phyloP scores from a whole-genome alignment of 2,113 vertebrate species.

The Scomber scombrus region DNA sequence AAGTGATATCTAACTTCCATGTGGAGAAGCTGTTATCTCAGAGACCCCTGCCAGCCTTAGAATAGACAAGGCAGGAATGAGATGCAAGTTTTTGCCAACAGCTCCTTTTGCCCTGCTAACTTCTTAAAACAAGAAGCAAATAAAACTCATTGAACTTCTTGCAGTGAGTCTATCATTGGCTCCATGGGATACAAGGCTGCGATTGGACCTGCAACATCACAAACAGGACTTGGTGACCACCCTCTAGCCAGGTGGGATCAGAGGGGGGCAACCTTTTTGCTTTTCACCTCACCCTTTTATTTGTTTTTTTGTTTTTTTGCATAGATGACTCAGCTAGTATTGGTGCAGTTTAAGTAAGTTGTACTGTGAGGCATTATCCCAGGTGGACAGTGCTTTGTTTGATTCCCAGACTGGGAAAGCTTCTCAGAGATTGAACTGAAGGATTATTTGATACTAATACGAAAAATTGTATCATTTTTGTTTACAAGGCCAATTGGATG shows the following conservation, averaged over 20 bases:
- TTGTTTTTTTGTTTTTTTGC: no score
- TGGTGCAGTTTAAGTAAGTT: not conserved
- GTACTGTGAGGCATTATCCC: not conserved
- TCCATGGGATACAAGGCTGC: not conserved
- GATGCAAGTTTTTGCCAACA: constrained; percentile 13
- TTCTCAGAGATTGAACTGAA: not conserved
- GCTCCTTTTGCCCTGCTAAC: not conserved
- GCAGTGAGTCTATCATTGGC: not conserved
- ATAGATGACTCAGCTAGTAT: constrained; percentile 6
- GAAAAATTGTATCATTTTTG: not conserved
- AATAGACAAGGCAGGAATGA: not conserved
- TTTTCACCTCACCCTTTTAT: not conserved
- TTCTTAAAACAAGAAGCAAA: not conserved
- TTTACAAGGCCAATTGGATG: no score
- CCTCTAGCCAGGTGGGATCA: no score
- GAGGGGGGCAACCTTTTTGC: no score
- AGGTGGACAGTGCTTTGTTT: not conserved
- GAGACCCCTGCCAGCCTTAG: not conserved
- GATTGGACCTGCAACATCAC: not conserved
- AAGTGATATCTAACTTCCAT: not conserved
- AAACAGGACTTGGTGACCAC: not conserved
- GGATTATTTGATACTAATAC: not conserved
- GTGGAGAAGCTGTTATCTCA: not conserved
- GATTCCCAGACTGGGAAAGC: not conserved
- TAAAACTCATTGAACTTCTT: not conserved